Base-by-base conservation (phyloP, 2,113 vertebrate genomes). In the Triplophysa rosa region DNA sequence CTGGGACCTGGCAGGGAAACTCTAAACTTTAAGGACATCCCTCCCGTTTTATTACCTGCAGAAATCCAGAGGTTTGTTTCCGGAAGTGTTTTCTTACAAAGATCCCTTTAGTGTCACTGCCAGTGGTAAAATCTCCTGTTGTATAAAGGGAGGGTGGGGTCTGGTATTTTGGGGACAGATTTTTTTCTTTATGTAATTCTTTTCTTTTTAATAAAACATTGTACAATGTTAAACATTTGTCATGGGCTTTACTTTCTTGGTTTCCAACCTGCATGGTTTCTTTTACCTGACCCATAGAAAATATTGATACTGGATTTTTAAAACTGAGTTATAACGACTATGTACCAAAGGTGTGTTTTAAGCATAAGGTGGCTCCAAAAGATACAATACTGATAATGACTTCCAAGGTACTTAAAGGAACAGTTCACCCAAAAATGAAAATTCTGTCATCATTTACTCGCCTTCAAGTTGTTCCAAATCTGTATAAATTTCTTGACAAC, bases 151-250 rank as follows among this genome's bases (percentile, higher is more conserved):
- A 24, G 54, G 68, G 52, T 49, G 81, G 79, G 49, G 67, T 0
- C 8, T 26, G 68, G 77, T 64, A 12, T 8, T 58, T 79, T 24
- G 42, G 62, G 45, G 67, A 23, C 16, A 45, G 47, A 26, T 52
- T 80, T 29, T 33, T 29, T n/a, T 16, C 16, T 33, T 64, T 49
- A 40, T 62, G 71, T 77, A 84, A 86, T 83, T 83, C 80, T 83
- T 85, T 81, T 82, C 85, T 88, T 91, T 92, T 87, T 84, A 91
- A 90, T 91, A 91, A 91, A 90, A 90, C 75, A 68, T 86, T 77
- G 82, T 87, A 84, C 80, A 63, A 37, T 67, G 68, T 54, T 80
- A 59, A 72, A 59, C 65, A 70, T 80, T 71, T 80, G 47, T 82
- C 52, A 37, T 78, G 29, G 47, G 81, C 42, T 26, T 72, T 68